Evolutionary conservation across 2,888 invertebrate genomes (phyloP).

Genomic region (Biston stratarius): DNA sequence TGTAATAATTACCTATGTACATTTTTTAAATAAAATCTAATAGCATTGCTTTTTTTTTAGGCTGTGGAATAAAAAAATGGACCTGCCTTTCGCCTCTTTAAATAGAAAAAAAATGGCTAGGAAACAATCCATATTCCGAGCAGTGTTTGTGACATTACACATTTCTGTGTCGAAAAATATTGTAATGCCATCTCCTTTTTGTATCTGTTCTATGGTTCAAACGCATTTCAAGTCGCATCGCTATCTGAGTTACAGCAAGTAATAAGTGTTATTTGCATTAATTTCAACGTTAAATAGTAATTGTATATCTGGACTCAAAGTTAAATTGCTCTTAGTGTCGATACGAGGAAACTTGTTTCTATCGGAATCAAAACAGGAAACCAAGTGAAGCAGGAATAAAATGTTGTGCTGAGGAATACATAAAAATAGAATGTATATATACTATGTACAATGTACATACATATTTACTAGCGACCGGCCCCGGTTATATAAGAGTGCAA

Average conservation of each 20-base stretch:
- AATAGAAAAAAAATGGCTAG: too few species aligned
- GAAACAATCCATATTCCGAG: too few species aligned
- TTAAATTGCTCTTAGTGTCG: constrained; percentile 5
- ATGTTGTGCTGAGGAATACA: not conserved
- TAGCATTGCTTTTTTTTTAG: too few species aligned
- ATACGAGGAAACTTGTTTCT: constrained; percentile 5
- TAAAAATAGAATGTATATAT: too few species aligned
- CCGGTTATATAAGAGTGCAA: too few species aligned
- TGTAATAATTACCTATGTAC: too few species aligned
- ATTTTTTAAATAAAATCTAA: too few species aligned
- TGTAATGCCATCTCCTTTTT: not conserved
- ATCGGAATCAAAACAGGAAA: constrained; percentile 9
- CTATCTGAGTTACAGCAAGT: constrained; percentile 32
- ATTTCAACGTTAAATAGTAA: constrained; percentile 19
- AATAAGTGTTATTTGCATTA: constrained; percentile 21
- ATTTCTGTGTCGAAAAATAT: not conserved
- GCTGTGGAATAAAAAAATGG: too few species aligned
- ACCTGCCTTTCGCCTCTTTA: too few species aligned
- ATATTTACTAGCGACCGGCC: too few species aligned
- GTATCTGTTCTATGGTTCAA: not conserved
- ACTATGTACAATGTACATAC: too few species aligned
- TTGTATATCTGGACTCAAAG: constrained; percentile 18
- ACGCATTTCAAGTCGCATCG: constrained; percentile 25
- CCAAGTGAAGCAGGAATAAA: not conserved
- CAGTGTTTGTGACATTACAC: too few species aligned